Percentiles rank a stretch among this genome's conserved stretches.
Conservation (phyloP, 2,113 vertebrate genomes). For the Sceloporus undulatus region DNA sequence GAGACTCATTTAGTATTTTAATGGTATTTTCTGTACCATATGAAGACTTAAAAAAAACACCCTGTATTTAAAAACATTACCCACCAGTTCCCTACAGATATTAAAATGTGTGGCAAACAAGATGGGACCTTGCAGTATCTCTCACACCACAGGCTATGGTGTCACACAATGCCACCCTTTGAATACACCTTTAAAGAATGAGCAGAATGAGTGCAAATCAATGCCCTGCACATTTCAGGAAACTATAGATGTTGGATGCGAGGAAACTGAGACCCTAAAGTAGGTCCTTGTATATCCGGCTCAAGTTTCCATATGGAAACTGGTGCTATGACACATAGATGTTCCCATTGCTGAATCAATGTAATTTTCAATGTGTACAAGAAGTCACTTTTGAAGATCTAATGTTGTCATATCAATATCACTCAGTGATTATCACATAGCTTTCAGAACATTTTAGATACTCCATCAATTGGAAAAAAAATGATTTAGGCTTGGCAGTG, state of each 20-base stretch:
- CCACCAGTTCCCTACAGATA: too few species aligned
- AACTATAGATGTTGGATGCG: neutral
- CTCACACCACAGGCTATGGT: neutral
- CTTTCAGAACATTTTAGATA: constrained; percentile 52
- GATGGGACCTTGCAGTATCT: neutral
- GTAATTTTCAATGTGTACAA: neutral
- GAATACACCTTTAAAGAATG: neutral
- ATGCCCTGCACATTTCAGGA: neutral
- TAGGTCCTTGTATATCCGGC: neutral
- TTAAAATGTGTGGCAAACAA: neutral
- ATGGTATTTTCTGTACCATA: too few species aligned
- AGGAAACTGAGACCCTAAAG: too few species aligned
- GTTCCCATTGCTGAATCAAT: neutral
- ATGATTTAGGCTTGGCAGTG: too few species aligned
- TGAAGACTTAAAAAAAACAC: too few species aligned
- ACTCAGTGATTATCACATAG: constrained; percentile 25
- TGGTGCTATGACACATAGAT: neutral
- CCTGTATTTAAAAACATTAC: too few species aligned
- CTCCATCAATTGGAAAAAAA: constrained; percentile 35
- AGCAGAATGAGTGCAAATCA: neutral
- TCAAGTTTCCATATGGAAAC: too few species aligned
- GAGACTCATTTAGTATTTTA: too few species aligned
- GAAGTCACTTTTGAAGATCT: neutral
- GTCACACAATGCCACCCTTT: neutral
- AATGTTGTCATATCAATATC: constrained; percentile 10